These are phyloP conservation scores for Sandelia bainsii DNA, from an alignment of 2,797 vertebrate genomes.

Conservation along the genomic window DNA sequence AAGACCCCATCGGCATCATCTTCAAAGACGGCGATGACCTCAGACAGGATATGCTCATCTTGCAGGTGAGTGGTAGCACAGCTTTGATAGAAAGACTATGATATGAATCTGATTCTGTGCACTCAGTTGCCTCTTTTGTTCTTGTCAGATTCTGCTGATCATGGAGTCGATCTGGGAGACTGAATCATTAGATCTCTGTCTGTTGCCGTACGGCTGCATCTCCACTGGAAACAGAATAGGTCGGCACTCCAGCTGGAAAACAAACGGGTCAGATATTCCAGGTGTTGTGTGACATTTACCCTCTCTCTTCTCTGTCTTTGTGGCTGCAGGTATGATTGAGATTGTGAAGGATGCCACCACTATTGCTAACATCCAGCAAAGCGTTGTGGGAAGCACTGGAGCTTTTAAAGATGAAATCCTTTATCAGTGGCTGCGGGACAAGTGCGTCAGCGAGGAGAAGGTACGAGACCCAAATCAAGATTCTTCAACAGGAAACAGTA, in stretches of 20 bases:
- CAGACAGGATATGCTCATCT: slow-evolving; percentile 98
- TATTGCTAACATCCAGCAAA: slow-evolving; percentile 98
- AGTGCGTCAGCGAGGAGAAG: slow-evolving; percentile 94
- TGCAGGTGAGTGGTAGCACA: slow-evolving; percentile 86
- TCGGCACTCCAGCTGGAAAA: slow-evolving; percentile 55
- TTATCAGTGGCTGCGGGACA: slow-evolving; percentile 95
- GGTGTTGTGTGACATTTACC: neutral
- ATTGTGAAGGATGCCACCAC: slow-evolving; percentile 98
- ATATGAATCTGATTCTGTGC: neutral
- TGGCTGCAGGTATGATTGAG: slow-evolving; percentile 93
- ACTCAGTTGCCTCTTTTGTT: slow-evolving; percentile 15
- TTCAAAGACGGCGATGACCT: slow-evolving; percentile 99
- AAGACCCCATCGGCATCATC: slow-evolving; percentile 97
- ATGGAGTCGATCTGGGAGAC: slow-evolving; percentile 99
- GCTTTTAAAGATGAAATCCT: slow-evolving; percentile 98
- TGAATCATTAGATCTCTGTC: slow-evolving; percentile 94
- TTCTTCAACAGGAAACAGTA: neutral
- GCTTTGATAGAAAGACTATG: neutral
- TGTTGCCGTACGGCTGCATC: slow-evolving; percentile 97
- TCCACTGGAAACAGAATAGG: slow-evolving; percentile 98
- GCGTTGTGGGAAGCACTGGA: slow-evolving; percentile 96
- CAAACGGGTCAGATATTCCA: neutral
- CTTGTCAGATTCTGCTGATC: slow-evolving; percentile 91
- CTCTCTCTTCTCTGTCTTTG: neutral
- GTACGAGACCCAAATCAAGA: slow-evolving; percentile 67